Conservation (phyloP, 2,113 vertebrate genomes). For the Limnothrissa miodon region DNA sequence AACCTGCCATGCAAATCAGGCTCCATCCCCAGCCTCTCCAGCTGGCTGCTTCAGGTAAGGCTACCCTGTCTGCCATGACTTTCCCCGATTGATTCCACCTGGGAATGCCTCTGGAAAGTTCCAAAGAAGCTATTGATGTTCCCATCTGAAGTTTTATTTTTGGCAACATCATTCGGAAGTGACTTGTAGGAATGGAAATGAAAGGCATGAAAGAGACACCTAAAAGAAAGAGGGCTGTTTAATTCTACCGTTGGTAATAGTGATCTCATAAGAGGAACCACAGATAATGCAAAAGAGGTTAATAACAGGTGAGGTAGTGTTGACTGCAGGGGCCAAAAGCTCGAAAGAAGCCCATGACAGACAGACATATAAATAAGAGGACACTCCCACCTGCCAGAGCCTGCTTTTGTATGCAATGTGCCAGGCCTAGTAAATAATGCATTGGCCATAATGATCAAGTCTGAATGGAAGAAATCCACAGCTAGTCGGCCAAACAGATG, state of each 20-base stretch:
- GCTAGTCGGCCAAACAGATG: constrained; percentile 37
- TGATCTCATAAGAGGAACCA: constrained; percentile 10
- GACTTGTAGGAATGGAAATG: neutral
- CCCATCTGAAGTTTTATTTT: neutral
- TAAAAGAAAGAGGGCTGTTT: neutral
- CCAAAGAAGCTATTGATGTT: neutral
- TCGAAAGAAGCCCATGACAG: neutral
- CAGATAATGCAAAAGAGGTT: neutral
- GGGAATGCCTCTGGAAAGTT: constrained; percentile 2
- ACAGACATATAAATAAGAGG: neutral
- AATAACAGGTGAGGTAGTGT: neutral
- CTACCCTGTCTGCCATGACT: neutral
- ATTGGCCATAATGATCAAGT: constrained; percentile 37
- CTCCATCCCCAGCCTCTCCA: constrained; percentile 14
- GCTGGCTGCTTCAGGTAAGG: neutral
- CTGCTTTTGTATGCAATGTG: neutral
- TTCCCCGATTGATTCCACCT: neutral
- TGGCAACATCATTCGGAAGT: neutral
- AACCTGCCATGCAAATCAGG: constrained; percentile 1
- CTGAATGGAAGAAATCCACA: constrained; percentile 32
- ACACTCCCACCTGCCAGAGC: constrained; percentile 26
- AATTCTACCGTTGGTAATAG: neutral
- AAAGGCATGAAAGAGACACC: neutral
- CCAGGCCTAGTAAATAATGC: constrained; percentile 35
- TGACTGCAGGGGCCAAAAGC: neutral